Conservation (phyloP, 1,140 invertebrate genomes). For the Nasonia vitripennis region DNA sequence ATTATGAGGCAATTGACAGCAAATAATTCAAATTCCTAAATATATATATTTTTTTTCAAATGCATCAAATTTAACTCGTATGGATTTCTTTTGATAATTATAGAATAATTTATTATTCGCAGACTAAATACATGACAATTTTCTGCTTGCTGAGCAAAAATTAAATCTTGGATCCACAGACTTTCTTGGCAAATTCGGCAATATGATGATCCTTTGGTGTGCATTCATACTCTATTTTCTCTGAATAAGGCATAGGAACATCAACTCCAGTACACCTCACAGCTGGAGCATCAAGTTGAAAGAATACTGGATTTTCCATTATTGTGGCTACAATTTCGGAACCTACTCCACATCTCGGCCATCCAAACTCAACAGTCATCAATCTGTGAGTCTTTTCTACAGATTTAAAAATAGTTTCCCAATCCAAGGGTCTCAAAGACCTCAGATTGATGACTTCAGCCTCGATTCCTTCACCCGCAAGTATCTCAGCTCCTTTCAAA, state of each 20-base stretch:
- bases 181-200: conserved; percentile 60
- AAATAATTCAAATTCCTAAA: conserved; percentile 28
- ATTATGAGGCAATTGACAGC: not conserved
- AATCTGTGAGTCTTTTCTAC: conserved; percentile 84
- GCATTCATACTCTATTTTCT: conserved; percentile 77
- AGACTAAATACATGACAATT: too few relatives aligned
- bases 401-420: conserved; percentile 80
- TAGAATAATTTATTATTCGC: conserved; percentile 2
- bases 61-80: not conserved
- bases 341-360: conserved; percentile 83
- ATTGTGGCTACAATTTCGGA: conserved; percentile 81
- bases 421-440: conserved; percentile 80
- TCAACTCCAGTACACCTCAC: conserved; percentile 82
- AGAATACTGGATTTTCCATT: conserved; percentile 80
- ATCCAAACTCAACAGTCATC: conserved; percentile 83
- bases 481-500: conserved; percentile 80
- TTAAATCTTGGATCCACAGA: conserved; percentile 57
- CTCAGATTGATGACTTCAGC: conserved; percentile 85
- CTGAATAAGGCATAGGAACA: conserved; percentile 85
- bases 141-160: not conserved
- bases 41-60: not conserved
- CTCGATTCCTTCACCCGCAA: conserved; percentile 76
- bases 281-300: conserved; percentile 83
- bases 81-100: not conserved
- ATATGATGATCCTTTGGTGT: conserved; percentile 75